These are phyloP conservation scores for Formica exsecta DNA, from an alignment of 1,140 invertebrate species.

Conservation along the genomic window DNA sequence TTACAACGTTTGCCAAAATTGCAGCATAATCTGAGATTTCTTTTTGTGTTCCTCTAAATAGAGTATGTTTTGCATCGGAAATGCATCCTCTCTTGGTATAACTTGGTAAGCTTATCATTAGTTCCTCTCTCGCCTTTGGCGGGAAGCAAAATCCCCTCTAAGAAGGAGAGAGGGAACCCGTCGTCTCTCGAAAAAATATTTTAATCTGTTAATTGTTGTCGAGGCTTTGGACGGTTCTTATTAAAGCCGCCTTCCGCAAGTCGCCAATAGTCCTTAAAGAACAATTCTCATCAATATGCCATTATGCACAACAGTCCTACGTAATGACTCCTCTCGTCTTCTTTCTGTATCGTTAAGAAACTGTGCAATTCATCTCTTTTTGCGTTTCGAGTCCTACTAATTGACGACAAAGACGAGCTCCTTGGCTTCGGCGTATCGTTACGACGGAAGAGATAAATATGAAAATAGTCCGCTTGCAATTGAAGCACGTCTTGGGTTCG, in stretches of 20 bases:
- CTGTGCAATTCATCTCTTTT: constrained; percentile 49
- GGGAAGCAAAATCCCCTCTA: constrained; percentile 8
- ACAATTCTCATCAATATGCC: constrained; percentile 55
- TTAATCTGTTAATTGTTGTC: constrained; percentile 57
- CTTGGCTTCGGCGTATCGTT: constrained; percentile 51
- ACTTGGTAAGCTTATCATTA: not conserved
- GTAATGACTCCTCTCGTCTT: constrained; percentile 51
- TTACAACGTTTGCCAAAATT: no score
- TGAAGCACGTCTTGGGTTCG: constrained; percentile 58
- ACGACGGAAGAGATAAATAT: constrained; percentile 55
- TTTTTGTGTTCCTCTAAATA: not conserved
- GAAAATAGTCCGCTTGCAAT: constrained; percentile 61
- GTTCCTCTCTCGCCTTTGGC: not conserved
- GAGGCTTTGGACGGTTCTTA: constrained; percentile 27
- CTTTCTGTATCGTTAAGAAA: constrained; percentile 59
- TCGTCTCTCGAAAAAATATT: constrained; percentile 32
- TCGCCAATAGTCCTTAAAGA: constrained; percentile 39
- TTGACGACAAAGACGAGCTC: constrained; percentile 61
- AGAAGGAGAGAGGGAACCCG: not conserved
- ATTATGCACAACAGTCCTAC: constrained; percentile 41
- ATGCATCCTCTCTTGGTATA: not conserved
- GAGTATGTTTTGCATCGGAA: not conserved
- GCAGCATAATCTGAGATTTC: not conserved
- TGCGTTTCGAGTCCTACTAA: constrained; percentile 44
- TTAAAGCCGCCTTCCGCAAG: constrained; percentile 28